Conservation (phyloP, 2,797 vertebrate genomes). For the Lepus townsendii region DNA sequence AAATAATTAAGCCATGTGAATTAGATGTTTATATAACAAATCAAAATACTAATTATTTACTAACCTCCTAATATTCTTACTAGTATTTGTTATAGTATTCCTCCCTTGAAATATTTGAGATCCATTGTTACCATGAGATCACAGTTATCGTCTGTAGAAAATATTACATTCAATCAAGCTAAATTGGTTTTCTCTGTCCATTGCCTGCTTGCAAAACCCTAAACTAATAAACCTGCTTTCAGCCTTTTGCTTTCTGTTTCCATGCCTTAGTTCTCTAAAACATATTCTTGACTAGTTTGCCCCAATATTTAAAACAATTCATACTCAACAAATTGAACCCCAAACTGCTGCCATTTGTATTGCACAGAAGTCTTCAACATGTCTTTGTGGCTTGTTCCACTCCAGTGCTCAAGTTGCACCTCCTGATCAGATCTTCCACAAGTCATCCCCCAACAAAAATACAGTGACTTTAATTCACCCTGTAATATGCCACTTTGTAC, state of each 20-base stretch:
- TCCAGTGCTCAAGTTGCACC: neutral
- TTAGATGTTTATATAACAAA: slow-evolving; percentile 34
- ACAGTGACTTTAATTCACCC: neutral
- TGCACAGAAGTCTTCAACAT: neutral
- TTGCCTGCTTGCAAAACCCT: neutral
- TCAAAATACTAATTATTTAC: slow-evolving; percentile 51
- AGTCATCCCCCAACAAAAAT: neutral
- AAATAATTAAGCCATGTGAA: neutral
- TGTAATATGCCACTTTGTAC: neutral
- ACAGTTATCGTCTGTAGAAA: slow-evolving; percentile 31
- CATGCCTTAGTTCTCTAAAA: neutral
- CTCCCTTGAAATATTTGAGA: slow-evolving; percentile 50
- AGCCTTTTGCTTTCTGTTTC: neutral
- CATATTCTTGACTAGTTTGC: neutral
- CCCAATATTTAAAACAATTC: neutral
- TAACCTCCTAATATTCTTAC: neutral
- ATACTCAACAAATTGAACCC: neutral
- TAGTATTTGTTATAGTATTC: slow-evolving; percentile 32
- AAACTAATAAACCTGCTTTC: neutral
- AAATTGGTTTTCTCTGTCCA: neutral
- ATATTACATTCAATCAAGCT: neutral
- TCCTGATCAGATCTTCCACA: neutral
- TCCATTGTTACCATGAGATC: neutral
- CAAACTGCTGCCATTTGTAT: neutral
- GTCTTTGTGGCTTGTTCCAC: no score